Conservation (phyloP, 2,888 invertebrate species). For the Diadromus collaris region DNA sequence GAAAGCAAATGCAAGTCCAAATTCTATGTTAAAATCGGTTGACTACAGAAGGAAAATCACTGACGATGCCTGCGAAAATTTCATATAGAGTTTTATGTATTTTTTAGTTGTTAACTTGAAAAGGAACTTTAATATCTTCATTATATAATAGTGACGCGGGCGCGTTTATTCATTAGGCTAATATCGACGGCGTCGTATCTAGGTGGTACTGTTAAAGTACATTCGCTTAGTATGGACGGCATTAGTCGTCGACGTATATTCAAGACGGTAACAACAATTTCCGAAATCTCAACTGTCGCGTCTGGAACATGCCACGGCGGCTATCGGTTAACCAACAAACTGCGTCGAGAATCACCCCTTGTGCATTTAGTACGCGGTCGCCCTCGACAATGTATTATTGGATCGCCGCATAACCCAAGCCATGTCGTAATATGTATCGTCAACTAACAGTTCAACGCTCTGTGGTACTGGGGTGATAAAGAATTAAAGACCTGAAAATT, state of each 20-base stretch:
- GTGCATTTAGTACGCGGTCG: not conserved
- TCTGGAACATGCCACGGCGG: slow-evolving; percentile 14
- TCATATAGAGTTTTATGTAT: not conserved
- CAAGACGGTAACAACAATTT: slow-evolving; percentile 14
- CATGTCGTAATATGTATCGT: slow-evolving; percentile 19
- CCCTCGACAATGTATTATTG: not conserved
- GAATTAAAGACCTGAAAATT: not conserved
- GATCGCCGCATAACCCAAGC: slow-evolving; percentile 20
- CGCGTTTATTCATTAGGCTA: slow-evolving; percentile 16
- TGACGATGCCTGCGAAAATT: not conserved
- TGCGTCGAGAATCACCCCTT: slow-evolving; percentile 32
- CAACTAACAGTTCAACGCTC: slow-evolving; percentile 10
- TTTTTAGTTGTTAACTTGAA: not conserved
- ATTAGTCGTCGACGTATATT: slow-evolving; percentile 7
- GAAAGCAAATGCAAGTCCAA: slow-evolving; percentile 35
- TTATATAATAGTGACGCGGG: slow-evolving; percentile 6
- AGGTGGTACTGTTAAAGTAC: slow-evolving; percentile 13
- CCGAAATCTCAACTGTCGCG: slow-evolving; percentile 23
- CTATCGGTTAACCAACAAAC: slow-evolving; percentile 15
- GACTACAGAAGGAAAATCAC: slow-evolving; percentile 44
- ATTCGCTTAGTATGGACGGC: slow-evolving; percentile 25
- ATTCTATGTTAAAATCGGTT: slow-evolving; percentile 36
- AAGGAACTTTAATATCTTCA: not conserved
- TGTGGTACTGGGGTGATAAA: slow-evolving; percentile 1
- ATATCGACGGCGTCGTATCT: slow-evolving; percentile 26